Base-by-base conservation (phyloP, 2,888 invertebrate species). In the Pterostichus madidus region DNA sequence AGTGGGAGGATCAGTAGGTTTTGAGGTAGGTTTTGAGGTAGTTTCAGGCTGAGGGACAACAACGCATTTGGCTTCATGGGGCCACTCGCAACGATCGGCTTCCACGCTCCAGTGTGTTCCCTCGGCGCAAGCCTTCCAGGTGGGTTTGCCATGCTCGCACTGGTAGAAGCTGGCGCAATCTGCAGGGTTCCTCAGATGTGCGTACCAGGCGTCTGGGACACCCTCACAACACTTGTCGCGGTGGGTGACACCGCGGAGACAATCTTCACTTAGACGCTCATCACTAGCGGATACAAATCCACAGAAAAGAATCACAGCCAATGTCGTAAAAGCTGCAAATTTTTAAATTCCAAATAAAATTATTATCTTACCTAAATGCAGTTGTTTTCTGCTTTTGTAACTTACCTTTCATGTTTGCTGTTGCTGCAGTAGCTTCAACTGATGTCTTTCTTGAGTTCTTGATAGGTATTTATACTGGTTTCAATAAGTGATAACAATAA, bases 121-220 rank as follows among this genome's bases (percentile, higher is more conserved):
- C 6, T 35, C 75, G 2, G 75, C 75, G 13, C 81, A 81, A 24
- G 35, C 39, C 11, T 59, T 81, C 8, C 24, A 39, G n/a, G 49
- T 49, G 8, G 81, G 71, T 31, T 24, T 46, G 3, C 75, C 81
- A 24, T 61, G 53, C 0, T 75, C 75, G 31, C 81, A 81, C 8
- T 81, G 81, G 49, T 81, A 81, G 39, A 46, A 81, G 8, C 13
- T 59, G 7, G 11, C 11, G 46, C 81, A 81, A 24, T 81, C 46
- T 2, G 56, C 59, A 35, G 73, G 73, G 56, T 81, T 71, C 5
- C 15, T 11, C 24, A 80, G 52, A 13, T 71, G 80, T 0, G 31
- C 56, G 7, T 11, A 68, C 53, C 17, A 80, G 2, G 52, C 24
- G 0, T 71, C 71, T 11, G 32, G 10, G 13, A 80, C 53, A 11